These are phyloP conservation scores for Agriotes lineatus DNA, from an alignment of 2,888 invertebrate species.

Conservation along the genomic window DNA sequence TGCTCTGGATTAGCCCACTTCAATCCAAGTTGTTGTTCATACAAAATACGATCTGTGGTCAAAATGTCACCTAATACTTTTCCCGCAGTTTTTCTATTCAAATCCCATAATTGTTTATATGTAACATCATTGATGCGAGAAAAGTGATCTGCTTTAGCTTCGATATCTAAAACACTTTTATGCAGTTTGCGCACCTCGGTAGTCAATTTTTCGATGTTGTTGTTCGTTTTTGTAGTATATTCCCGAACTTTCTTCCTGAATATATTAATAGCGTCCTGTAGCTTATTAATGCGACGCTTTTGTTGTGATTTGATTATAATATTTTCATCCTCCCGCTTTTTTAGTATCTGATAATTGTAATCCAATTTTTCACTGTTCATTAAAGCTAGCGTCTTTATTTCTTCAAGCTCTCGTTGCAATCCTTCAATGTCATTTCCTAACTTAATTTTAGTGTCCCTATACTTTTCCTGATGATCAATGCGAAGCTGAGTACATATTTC, in stretches of 20 bases:
- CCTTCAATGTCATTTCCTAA: conserved; percentile 79
- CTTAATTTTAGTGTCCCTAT: conserved; percentile 77
- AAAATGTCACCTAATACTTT: conserved; percentile 69
- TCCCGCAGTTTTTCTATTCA: conserved; percentile 70
- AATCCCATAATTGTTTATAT: conserved; percentile 72
- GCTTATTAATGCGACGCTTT: conserved; percentile 80
- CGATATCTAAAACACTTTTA: conserved; percentile 75
- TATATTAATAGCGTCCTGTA: conserved; percentile 78
- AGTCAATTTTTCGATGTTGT: conserved; percentile 76
- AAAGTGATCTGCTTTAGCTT: conserved; percentile 78
- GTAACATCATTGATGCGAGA: conserved; percentile 74
- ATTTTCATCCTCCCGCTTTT: conserved; percentile 90
- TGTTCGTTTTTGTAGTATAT: conserved; percentile 74
- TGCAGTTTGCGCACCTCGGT: conserved; percentile 77
- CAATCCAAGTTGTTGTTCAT: conserved; percentile 74
- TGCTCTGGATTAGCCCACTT: conserved; percentile 68
- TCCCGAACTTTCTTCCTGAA: conserved; percentile 76
- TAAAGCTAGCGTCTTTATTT: conserved; percentile 82
- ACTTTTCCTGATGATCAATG: conserved; percentile 79
- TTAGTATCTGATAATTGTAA: conserved; percentile 89
- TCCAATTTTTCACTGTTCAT: conserved; percentile 92
- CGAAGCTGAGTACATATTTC: conserved; percentile 73
- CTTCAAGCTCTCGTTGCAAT: conserved; percentile 83
- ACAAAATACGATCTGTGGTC: conserved; percentile 71
- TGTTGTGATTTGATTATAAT: conserved; percentile 83